Percentiles rank a stretch among this genome's conserved stretches.
These are phyloP conservation scores for Tangara arthus DNA, from an alignment of 2,797 vertebrate genomes.

Conservation along the genomic window DNA sequence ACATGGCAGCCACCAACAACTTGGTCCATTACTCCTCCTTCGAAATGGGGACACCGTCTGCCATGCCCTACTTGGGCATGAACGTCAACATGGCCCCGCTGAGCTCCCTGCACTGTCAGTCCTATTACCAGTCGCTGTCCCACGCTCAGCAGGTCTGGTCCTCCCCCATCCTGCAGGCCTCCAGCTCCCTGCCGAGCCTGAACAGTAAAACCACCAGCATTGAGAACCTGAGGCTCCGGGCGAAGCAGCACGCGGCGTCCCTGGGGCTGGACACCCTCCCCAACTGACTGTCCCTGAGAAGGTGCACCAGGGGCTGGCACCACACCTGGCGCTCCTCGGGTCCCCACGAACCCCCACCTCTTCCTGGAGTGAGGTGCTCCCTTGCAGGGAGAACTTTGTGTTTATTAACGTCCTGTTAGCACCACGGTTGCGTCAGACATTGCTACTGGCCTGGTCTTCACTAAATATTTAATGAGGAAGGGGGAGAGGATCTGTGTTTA, in stretches of 20 bases:
- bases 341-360: background rate
- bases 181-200: slow-evolving; percentile 81
- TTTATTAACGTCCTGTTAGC: background rate
- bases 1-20: slow-evolving; percentile 99
- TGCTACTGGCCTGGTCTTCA: background rate
- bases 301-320: background rate
- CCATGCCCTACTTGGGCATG: slow-evolving; percentile 94
- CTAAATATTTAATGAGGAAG: slow-evolving; percentile 4
- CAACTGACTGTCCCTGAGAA: slow-evolving; percentile 79
- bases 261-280: slow-evolving; percentile 93
- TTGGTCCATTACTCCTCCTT: slow-evolving; percentile 96
- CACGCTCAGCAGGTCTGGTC: slow-evolving; percentile 97
- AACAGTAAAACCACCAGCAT: slow-evolving; percentile 99
- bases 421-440: background rate
- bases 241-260: slow-evolving; percentile 96
- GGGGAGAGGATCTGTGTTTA: slow-evolving; percentile 1
- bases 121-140: slow-evolving; percentile 96
- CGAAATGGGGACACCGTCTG: slow-evolving; percentile 88
- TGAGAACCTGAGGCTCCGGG: slow-evolving; percentile 94
- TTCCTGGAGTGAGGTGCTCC: slow-evolving; percentile 26
- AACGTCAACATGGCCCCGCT: slow-evolving; percentile 94
- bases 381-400: background rate
- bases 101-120: slow-evolving; percentile 93
- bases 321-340: background rate
- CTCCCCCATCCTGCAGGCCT: slow-evolving; percentile 88